These are phyloP conservation scores for Sycophaga agraensis DNA, from an alignment of 1,140 invertebrate species.

Conservation along the genomic window DNA sequence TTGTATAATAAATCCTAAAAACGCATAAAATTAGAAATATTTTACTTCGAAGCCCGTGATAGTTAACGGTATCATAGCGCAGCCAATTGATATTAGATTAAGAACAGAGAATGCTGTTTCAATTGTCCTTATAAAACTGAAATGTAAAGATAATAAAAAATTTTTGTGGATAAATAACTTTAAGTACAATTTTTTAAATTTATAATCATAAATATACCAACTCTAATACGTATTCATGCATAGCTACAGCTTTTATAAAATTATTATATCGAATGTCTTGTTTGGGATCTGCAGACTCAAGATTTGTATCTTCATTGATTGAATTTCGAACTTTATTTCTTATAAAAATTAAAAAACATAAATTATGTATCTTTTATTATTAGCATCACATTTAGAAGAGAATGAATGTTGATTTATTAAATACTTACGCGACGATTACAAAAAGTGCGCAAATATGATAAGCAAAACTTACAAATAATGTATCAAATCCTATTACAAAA, in stretches of 20 bases:
- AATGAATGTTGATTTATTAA: too few relatives aligned
- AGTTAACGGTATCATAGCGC: neutral
- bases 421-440: conserved; percentile 6
- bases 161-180: neutral
- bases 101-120: conserved; percentile 3
- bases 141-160: neutral
- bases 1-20: neutral
- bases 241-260: neutral
- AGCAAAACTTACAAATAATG: neutral
- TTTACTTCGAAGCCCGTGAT: conserved; percentile 6
- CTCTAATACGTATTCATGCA: conserved; percentile 13
- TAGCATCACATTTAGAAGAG: too few relatives aligned
- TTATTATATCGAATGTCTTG: neutral
- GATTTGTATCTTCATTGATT: neutral
- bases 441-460: conserved; percentile 17
- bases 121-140: neutral
- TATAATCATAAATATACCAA: neutral
- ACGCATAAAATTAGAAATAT: neutral
- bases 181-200: too few relatives aligned
- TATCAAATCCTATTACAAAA: conserved; percentile 19
- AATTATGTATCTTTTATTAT: neutral
- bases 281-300: too few relatives aligned
- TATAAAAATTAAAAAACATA: neutral
- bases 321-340: neutral
- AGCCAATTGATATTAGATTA: conserved; percentile 1